Evolutionary conservation across 2,797 vertebrate genomes (phyloP), one percentile per base, ranked within the genome.

Genomic region (Sitta carolinensis): DNA sequence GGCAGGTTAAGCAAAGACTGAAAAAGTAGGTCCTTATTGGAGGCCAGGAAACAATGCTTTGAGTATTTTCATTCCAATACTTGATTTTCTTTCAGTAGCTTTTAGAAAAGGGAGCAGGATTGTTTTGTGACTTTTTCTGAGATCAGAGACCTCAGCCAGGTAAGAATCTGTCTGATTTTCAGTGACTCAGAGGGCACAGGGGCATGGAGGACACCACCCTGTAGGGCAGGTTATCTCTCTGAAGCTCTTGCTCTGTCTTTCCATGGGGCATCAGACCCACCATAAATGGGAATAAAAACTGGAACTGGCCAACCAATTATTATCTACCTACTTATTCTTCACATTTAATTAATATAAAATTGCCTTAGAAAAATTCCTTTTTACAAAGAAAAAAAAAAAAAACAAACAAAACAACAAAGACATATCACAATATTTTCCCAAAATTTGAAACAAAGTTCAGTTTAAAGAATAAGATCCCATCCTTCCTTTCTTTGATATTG

Each of bases 1-100:
- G 42, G 80, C 85, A 89, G 93, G 85, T 93, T 93, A 93, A 95
- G 42, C 62, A 77, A 94, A 78, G 91, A 64, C 25, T 86, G 67
- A 40, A 89, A 85, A 96, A 93, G 74, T 95, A 93, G 93, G 94
- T 84, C 87, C 91, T 86, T 51, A 66, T 59, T 62, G 3, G 11
- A 84, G 50, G 48, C 79, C 67, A 92, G 77, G 27, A 90, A 88
- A 81, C 26, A 92, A 68, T 20, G 29, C 58, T 47, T 77, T 68
- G 43, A 42, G 38, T 78, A 63, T 79, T 69, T 55, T 76, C 52
- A 43, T 57, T 85, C 36, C 43, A 47, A 3, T 13, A 48, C 16
- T 17, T 68, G 1, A 52, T 76, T 89, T 92, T 34, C 47, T 75
- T 78, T 40, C 58, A 88, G 52, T 21, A 59, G 29, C 18, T 42